phyloP scores from a whole-genome alignment of 2,113 vertebrate genomes.

The Agapornis roseicollis region DNA sequence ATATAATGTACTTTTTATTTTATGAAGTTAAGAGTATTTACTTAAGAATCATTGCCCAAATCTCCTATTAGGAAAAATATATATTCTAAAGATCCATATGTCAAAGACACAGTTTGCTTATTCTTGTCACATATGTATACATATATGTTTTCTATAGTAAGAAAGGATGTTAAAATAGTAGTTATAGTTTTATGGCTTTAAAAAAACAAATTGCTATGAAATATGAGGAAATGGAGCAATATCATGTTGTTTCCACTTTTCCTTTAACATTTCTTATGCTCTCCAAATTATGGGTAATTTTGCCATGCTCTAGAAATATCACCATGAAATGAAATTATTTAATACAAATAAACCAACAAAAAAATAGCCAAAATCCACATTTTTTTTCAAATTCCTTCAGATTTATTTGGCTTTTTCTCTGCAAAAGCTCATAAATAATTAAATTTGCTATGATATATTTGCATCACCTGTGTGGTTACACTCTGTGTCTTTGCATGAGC shows the following conservation, averaged over 20 bases:
- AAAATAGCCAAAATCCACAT: neutral
- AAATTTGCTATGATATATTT: neutral
- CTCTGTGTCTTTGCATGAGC: neutral
- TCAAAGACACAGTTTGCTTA: neutral
- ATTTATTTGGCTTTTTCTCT: neutral
- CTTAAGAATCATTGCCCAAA: neutral
- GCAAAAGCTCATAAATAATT: neutral
- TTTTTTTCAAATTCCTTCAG: neutral
- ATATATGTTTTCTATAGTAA: accelerated
- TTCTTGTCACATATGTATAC: neutral
- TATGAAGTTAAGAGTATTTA: neutral
- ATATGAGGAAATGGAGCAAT: neutral
- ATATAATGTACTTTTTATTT: neutral
- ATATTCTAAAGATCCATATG: neutral
- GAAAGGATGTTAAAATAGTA: neutral
- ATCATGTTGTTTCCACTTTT: neutral
- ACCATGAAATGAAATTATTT: neutral
- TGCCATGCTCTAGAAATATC: neutral
- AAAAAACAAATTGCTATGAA: neutral
- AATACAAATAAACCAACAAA: neutral
- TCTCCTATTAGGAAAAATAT: neutral
- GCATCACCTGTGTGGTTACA: neutral
- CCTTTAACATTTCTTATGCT: neutral
- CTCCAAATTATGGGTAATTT: neutral
- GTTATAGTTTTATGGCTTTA: neutral